Conservation (phyloP, 2,888 invertebrate species). For the Prenolepis imparis region DNA sequence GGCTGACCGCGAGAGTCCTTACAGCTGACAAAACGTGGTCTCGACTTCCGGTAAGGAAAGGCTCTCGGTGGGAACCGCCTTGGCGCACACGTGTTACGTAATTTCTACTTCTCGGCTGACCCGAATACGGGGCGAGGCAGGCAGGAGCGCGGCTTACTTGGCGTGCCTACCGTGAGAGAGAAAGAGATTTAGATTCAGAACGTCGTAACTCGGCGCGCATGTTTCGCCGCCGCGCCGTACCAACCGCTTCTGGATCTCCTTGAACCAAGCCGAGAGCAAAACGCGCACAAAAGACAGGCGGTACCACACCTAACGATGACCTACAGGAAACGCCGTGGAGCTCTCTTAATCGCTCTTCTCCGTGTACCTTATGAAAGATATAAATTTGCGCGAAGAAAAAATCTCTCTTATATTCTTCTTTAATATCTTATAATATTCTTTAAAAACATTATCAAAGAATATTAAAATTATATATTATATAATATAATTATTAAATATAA, state of each 20-base stretch:
- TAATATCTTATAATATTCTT: too few species aligned
- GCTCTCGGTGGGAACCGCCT: constrained; percentile 81
- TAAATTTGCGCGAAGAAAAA: not conserved
- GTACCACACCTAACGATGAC: constrained; percentile 77
- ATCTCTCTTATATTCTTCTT: constrained; percentile 23
- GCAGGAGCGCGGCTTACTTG: constrained; percentile 33
- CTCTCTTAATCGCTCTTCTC: constrained; percentile 62
- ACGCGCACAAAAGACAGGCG: constrained; percentile 73
- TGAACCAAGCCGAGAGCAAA: constrained; percentile 79
- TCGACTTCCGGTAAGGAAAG: constrained; percentile 79
- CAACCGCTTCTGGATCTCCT: constrained; percentile 81
- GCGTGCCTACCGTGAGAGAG: constrained; percentile 83
- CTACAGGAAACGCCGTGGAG: constrained; percentile 68
- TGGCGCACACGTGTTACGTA: constrained; percentile 77
- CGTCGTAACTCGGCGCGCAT: constrained; percentile 81
- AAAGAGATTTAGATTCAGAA: constrained; percentile 84
- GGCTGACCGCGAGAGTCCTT: constrained; percentile 63
- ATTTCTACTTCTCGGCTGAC: constrained; percentile 80
- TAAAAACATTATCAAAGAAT: too few species aligned
- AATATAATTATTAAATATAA: too few species aligned
- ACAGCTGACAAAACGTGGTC: constrained; percentile 58
- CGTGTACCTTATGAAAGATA: constrained; percentile 41
- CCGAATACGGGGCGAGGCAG: constrained; percentile 83
- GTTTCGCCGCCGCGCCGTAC: constrained; percentile 51
- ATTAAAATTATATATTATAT: too few species aligned